Base-by-base conservation (phyloP, 2,113 vertebrate species). In the Rhegmatorhina hoffmannsi region DNA sequence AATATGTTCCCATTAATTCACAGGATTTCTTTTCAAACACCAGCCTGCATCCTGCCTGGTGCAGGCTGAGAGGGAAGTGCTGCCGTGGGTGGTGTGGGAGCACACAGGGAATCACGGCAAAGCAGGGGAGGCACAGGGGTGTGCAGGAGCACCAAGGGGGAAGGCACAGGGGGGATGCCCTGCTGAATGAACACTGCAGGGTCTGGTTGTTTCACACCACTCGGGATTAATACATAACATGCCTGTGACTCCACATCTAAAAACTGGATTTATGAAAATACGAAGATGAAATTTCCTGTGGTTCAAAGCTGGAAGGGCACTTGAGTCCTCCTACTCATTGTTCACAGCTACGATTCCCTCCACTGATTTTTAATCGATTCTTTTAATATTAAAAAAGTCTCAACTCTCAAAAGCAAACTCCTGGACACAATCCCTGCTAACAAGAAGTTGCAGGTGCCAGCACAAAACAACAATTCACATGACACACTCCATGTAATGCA, bases 1-100 rank as follows among this genome's bases (percentile, higher is more conserved):
- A 89, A 46, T 81, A 87, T 25, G 49, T 78, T 96, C 69, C 90
- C 40, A 56, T 78, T 93, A 96, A 91, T 93, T 90, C 68, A 36
- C 36, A 40, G 69, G 56, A 47, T 81, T 90, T 92, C 88, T 75
- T 84, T 93, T 55, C 82, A 75, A 67, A 84, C 4, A 14, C 18
- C 60, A 60, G 75, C n/a, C 84, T 76, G 58, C 70, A 53, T 36
- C 69, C 58, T 69, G 85, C 74, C 62, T 79, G 76, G 34, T 47
- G 0, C 55, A 52, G 83, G 87, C 87, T 67, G 76, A 67, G 69
- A 49, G 43, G 55, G 82, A 79, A 80, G 63, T 2, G 3, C 31
- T 0, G 4, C 17, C 50, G 76, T 23, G 64, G 59, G 53, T 5
- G 33, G 28, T 0, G 5, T 1, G 79, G 72, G 66, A 89, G 36